Evolutionary conservation across 1,140 invertebrate species (phyloP).

Genomic region (Calliopsis andreniformis): DNA sequence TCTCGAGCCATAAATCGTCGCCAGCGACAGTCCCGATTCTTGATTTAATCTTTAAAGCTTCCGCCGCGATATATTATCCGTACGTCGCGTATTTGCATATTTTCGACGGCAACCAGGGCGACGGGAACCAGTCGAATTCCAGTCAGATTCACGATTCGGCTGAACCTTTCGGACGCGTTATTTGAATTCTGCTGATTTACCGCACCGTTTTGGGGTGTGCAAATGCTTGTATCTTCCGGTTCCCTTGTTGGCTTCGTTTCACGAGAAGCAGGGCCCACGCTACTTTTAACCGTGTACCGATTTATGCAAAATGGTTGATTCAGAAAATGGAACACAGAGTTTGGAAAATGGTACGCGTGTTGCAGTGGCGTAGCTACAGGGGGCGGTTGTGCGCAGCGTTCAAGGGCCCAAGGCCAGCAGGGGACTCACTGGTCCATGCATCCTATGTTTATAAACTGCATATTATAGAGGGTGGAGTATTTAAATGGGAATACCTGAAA

Average conservation of each 20-base stretch:
- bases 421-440: no score
- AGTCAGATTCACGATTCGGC: neutral
- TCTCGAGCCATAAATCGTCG: constrained; percentile 28
- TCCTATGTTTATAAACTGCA: no score
- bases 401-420: no score
- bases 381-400: no score
- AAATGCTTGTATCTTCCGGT: constrained; percentile 8
- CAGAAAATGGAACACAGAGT: no score
- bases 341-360: no score
- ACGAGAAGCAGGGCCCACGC: no score
- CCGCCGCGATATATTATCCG: constrained; percentile 23
- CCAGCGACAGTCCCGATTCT: constrained; percentile 25
- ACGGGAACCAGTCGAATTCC: no score
- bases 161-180: neutral
- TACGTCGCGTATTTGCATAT: constrained; percentile 30
- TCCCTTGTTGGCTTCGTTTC: neutral
- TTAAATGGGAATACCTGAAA: no score
- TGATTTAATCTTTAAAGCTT: constrained; percentile 42
- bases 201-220: neutral
- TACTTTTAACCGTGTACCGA: neutral
- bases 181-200: constrained; percentile 31
- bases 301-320: no score
- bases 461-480: no score
- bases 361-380: no score
- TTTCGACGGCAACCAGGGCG: neutral